These are phyloP conservation scores for Acanthopagrus latus DNA, from an alignment of 2,797 vertebrate species.

Conservation along the genomic window DNA sequence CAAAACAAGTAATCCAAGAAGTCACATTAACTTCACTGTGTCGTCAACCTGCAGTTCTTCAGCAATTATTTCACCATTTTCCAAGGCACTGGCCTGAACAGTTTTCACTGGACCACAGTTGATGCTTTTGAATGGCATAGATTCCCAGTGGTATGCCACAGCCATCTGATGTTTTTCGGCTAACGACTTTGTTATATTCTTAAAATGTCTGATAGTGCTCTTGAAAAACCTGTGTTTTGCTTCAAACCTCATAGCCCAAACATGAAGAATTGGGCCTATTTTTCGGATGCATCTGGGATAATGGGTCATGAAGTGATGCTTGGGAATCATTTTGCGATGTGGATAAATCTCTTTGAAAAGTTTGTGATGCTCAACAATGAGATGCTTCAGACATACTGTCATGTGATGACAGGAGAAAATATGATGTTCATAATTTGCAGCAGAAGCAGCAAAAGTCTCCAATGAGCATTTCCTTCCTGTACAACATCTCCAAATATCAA, in stretches of 20 bases:
- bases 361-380: conserved; percentile 15
- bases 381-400: conserved; percentile 15
- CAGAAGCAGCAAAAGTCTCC: conserved; percentile 37
- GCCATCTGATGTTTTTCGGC: conserved; percentile 33
- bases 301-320: neutral
- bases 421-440: conserved; percentile 34
- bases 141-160: conserved; percentile 26
- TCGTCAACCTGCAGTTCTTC: conserved; percentile 22
- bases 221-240: conserved; percentile 22
- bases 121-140: conserved; percentile 21
- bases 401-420: conserved; percentile 23
- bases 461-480: conserved; percentile 34
- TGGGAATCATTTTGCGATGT: conserved; percentile 8
- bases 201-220: conserved; percentile 3
- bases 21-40: conserved; percentile 23
- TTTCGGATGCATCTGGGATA: conserved; percentile 7
- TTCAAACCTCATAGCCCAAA: conserved; percentile 4
- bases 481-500: conserved; percentile 46
- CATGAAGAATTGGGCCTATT: conserved; percentile 11
- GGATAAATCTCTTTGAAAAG: conserved; percentile 11
- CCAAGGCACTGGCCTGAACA: neutral
- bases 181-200: conserved; percentile 24
- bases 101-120: conserved; percentile 16
- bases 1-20: no score
- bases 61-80: neutral